Evolutionary conservation across 2,888 invertebrate genomes (phyloP), one percentile per base, ranked within the genome.

Genomic region (Diarsia rubi): DNA sequence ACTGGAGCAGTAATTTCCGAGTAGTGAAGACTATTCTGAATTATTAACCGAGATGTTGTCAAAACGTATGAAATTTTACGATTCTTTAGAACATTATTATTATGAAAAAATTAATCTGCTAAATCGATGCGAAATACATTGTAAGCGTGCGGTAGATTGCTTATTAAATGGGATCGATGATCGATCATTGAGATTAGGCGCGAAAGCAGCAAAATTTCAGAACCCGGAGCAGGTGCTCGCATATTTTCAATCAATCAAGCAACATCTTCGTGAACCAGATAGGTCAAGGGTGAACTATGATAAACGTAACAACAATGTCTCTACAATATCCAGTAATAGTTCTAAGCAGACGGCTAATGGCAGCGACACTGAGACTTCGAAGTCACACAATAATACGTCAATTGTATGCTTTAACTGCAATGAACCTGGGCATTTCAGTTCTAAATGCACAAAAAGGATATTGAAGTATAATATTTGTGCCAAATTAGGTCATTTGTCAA

Each of bases 161-260:
- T 8, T 65, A 21, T 21, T 65, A 3, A 47, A 31, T 31, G 65
- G 65, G 0, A 65, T 65, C 12, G 45, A 64, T 27, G 64, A 64
- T 45, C 24, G 64, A 5, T 45, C 45, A 14, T 27, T 64, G 11
- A 64, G 45, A 42, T n/a, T 64, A n/a, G 64, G 64, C 6, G 45
- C 64, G 9, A 45, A 64, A 45, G 64, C 64, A 19, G 64, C 45
- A 8, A 27, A 64, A n/a, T 64, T 19, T 64, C 24, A 27, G 24
- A 45, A 64, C 27, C 64, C 64, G 5, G 45, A 64, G 5, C 11
- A 64, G 49, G 42, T 42, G 14, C 62, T 62, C n/a, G 16, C n/a
- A n/a, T 62, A 62, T 14, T 62, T 62, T 62, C 62, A 62, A n/a
- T 62, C 62, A n/a, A 62, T 42, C 14, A 62, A 42, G n/a, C 62